phyloP scores from a whole-genome alignment of 2,113 vertebrate species.

The Pycnonotus jocosus region DNA sequence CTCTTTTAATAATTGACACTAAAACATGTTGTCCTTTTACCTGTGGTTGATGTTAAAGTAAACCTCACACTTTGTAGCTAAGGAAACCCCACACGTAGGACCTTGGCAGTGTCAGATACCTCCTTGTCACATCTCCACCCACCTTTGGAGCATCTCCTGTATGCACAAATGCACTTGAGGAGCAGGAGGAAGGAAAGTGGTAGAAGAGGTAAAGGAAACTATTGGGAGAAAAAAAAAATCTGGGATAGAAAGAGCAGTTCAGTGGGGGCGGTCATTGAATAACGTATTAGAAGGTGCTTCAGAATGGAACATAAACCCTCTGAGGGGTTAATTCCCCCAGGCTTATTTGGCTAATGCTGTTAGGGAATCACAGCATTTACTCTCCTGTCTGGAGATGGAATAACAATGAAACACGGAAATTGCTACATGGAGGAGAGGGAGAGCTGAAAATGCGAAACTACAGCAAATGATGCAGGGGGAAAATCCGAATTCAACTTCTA shows the following conservation, averaged over 20 bases:
- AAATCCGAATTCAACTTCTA: neutral
- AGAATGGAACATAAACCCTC: neutral
- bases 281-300: neutral
- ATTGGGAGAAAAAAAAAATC: neutral
- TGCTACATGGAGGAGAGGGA: neutral
- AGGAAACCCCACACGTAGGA: neutral
- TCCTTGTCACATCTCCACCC: neutral
- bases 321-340: neutral
- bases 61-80: rapidly evolving
- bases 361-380: neutral
- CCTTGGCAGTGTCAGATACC: neutral
- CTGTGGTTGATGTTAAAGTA: neutral
- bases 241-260: neutral
- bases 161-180: neutral
- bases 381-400: neutral
- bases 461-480: neutral
- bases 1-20: neutral
- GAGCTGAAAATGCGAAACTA: neutral
- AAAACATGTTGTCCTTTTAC: neutral
- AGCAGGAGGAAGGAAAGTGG: neutral
- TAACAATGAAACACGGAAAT: neutral
- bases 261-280: neutral
- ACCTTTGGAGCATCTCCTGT: neutral
- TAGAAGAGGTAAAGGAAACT: neutral
- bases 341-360: neutral